Evolutionary conservation across 2,888 invertebrate genomes (phyloP), one percentile per base, ranked within the genome.

Genomic region (Dorcus hopei): DNA sequence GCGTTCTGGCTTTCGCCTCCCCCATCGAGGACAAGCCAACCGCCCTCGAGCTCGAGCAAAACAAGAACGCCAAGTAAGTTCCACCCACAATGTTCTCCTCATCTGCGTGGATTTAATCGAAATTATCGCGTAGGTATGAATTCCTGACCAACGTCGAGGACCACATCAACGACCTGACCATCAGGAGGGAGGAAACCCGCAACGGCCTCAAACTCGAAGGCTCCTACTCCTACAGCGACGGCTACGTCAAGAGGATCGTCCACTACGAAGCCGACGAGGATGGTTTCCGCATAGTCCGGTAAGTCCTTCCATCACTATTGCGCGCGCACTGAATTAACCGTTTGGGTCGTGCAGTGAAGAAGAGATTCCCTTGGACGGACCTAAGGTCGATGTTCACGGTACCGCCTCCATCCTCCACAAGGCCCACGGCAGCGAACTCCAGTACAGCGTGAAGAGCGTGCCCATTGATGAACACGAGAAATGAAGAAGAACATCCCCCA

Each of bases 211-310:
- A 72, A 5, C 75, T 83, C 1, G 76, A 67, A 45, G 86, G 86
- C 3, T 75, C 77, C 61, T 86, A 86, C 70, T 80, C 82, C 4
- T 86, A 86, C 75, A 82, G 82, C 61, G 86, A 86, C 73, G 86
- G 86, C 0, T 85, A 75, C 66, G 81, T 80, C 65, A 77, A 75
- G 66, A 80, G 83, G 19, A 83, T 80, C 0, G 82, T 85, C 0
- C 74, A 80, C 61, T 86, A 86, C 68, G 80, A 79, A 54, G 86
- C 86, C 66, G 86, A 86, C 72, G 81, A 85, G 67, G 80, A 83
- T 60, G 86, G 86, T 56, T 86, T 84, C 73, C 76, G 85, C 66
- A 80, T 86, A 11, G 73, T 81, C n/a, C 80, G 81, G 82, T 82
- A 71, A 77, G 74, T 73, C 41, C 6, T 42, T 33, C 0, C 26